phyloP scores from a whole-genome alignment of 2,888 invertebrate species.

The Baronia brevicornis region DNA sequence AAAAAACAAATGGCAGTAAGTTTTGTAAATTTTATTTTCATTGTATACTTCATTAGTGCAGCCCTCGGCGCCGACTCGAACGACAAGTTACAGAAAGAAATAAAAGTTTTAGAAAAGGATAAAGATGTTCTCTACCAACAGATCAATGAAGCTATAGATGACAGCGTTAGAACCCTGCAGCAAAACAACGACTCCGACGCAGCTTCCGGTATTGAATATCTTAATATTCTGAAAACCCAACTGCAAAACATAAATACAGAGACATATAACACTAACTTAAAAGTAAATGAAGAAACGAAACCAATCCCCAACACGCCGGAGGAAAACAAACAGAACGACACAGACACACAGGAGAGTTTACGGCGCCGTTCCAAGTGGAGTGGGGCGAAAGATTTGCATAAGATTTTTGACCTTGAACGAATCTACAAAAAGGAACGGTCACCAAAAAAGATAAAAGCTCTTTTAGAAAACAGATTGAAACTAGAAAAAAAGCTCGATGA shows the following conservation, averaged over 20 bases:
- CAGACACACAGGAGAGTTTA: neutral
- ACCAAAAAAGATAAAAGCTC: slow-evolving; percentile 1
- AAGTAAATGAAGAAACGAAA: neutral
- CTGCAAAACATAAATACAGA: neutral
- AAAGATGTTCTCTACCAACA: slow-evolving; percentile 1
- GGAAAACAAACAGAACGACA: neutral
- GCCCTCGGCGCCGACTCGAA: too few species aligned
- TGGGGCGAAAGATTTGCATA: neutral
- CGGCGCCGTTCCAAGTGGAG: slow-evolving; percentile 6
- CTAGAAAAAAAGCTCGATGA: slow-evolving; percentile 9
- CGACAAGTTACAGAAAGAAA: too few species aligned
- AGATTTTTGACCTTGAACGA: slow-evolving; percentile 4
- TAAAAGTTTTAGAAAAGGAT: slow-evolving; percentile 7
- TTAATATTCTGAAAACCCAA: slow-evolving; percentile 2
- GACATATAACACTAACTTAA: neutral
- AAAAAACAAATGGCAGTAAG: too few species aligned
- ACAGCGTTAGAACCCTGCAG: slow-evolving; percentile 4
- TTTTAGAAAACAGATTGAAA: slow-evolving; percentile 1
- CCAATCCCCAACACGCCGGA: neutral
- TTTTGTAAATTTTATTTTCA: too few species aligned
- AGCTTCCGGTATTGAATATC: slow-evolving; percentile 1
- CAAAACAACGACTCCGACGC: slow-evolving; percentile 1
- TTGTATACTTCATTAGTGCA: too few species aligned
- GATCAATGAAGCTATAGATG: slow-evolving; percentile 8
- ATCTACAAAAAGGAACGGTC: neutral